Base-by-base conservation (phyloP, 2,888 invertebrate species). In the Pyralis farinalis region DNA sequence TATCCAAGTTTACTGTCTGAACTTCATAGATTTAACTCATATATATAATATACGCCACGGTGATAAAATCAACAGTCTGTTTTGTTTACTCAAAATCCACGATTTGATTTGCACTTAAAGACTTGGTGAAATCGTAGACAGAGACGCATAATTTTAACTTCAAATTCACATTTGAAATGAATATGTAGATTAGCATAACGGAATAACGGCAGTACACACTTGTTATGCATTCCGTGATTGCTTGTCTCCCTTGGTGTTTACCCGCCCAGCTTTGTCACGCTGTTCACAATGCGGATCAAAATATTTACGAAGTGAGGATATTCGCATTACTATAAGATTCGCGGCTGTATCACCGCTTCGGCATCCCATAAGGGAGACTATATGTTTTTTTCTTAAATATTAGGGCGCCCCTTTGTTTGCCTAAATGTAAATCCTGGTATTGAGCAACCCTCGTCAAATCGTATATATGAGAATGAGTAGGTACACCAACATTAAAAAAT, bases 171-270 rank as follows among this genome's bases (percentile, higher is more conserved):
- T 12, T 32, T 27, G 7, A n/a, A 33, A 28, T 33, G 33, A 33
- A 39, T 39, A 39, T 34, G 39, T 38, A 38, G 33, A 39, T 39
- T 31, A 5, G 1, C 12, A 12, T 31, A 9, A 12, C 16, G 16
- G 37, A 37, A 37, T 20, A 30, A 7, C 27, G 8, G 8, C 16
- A 7, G 32, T 25, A 33, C 32, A 32, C 20, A 40, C 40, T 43
- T 43, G 37, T 30, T 43, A 43, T 43, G 40, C 43, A 40, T 25
- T 12, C 43, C 35, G 29, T 43, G 43, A 43, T 43, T 43, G 32
- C 36, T 36, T 36, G 34, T 39, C 32, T 31, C 39, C 34, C 35
- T 29, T 9, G 37, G 34, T 40, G 40, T 43, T 43, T 40, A 43
- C 37, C n/a, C 39, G 9, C 38, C 21, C 21, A 16, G 27, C 36